Percentiles rank a stretch among this genome's conserved stretches.
These are phyloP conservation scores for Sycobia sp. DNA, from an alignment of 1,140 invertebrate genomes.

Conservation along the genomic window DNA sequence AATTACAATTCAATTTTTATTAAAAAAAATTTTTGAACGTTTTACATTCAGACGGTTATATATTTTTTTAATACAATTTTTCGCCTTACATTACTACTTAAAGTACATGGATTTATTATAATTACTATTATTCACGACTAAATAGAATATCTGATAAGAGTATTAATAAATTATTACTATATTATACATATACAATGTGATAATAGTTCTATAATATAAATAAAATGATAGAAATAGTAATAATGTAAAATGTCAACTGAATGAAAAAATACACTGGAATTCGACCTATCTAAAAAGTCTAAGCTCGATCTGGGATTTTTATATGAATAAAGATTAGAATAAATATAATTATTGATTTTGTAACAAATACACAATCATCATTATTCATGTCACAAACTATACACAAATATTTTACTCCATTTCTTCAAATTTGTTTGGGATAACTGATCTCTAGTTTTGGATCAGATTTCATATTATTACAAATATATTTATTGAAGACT, in stretches of 20 bases:
- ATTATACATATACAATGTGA: constrained; percentile 30
- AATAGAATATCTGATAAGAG: constrained; percentile 15
- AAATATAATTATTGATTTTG: constrained; percentile 31
- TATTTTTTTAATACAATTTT: constrained; percentile 17
- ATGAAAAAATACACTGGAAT: constrained; percentile 32
- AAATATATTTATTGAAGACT: constrained; percentile 22
- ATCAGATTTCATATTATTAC: constrained; percentile 29
- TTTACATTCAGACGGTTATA: constrained; percentile 13
- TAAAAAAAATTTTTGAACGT: constrained; percentile 17
- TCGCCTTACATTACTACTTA: constrained; percentile 24
- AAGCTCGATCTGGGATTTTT: constrained; percentile 20
- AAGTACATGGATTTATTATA: constrained; percentile 22
- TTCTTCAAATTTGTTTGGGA: constrained; percentile 2
- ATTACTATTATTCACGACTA: constrained; percentile 26
- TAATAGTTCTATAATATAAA: constrained; percentile 27
- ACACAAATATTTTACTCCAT: constrained; percentile 32
- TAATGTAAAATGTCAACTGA: constrained; percentile 27
- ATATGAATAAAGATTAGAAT: constrained; percentile 16
- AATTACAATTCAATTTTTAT: constrained; percentile 27
- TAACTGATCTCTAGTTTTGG: constrained; percentile 5
- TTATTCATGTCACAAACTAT: constrained; percentile 33
- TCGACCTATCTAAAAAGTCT: constrained; percentile 24
- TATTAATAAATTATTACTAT: constrained; percentile 33
- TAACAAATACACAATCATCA: constrained; percentile 24
- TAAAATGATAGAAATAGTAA: constrained; percentile 17